These are phyloP conservation scores for Meriones unguiculatus DNA, from an alignment of 2,113 vertebrate genomes.

Conservation along the genomic window DNA sequence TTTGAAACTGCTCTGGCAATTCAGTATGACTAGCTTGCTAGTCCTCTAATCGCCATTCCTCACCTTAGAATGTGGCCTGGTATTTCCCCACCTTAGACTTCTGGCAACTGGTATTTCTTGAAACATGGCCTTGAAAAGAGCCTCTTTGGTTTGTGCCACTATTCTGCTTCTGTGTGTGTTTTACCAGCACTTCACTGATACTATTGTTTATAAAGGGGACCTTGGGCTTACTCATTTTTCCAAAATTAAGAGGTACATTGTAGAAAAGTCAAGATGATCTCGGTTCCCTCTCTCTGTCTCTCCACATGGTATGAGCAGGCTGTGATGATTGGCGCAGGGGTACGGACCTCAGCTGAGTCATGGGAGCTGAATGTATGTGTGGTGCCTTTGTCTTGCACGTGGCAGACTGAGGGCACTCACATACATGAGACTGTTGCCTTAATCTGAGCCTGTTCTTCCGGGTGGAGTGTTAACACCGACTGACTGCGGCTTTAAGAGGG, in stretches of 20 bases:
- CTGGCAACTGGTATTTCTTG: too few relatives aligned
- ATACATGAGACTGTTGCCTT: slow-evolving; percentile 76
- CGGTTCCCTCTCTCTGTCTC: background rate
- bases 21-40: background rate
- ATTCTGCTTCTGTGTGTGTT: background rate
- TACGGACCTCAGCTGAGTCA: slow-evolving; percentile 80
- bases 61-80: background rate
- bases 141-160: background rate
- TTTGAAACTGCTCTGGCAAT: background rate
- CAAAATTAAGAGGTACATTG: background rate
- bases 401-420: slow-evolving; percentile 56
- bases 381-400: slow-evolving; percentile 68
- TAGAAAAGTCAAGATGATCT: background rate
- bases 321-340: slow-evolving; percentile 80
- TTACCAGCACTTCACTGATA: background rate
- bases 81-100: background rate
- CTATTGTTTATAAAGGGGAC: background rate
- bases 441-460: slow-evolving; percentile 77
- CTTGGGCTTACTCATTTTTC: background rate
- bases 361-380: slow-evolving; percentile 80
- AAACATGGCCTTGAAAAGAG: background rate
- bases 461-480: background rate
- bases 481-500: background rate
- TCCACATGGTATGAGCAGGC: slow-evolving; percentile 38
- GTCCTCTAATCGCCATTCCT: fast-evolving